A percentile compares a stretch with the other conserved stretches of the same genome.
Evolutionary conservation across 2,113 vertebrate species (phyloP).

Genomic region (Ceuthmochares aereus): DNA sequence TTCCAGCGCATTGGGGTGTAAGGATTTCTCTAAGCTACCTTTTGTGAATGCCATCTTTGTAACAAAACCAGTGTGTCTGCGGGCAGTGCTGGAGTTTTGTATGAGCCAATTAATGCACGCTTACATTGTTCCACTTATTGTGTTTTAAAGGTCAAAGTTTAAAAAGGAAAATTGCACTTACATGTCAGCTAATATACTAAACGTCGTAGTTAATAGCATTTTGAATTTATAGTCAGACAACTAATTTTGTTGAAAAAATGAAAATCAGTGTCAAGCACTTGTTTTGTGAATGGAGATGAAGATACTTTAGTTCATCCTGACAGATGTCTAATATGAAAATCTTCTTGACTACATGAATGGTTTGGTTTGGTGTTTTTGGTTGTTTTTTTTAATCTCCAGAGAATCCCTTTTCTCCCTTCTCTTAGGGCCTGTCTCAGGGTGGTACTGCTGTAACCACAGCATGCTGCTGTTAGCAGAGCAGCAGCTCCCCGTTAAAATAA

Average conservation of each 20-base stretch:
- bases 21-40: not conserved
- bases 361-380: no score
- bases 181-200: not conserved
- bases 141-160: not conserved
- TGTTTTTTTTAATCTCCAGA: no score
- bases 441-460: not conserved
- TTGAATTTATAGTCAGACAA: not conserved
- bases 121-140: not conserved
- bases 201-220: not conserved
- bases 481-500: not conserved
- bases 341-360: not conserved
- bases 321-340: not conserved
- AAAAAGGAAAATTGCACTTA: not conserved
- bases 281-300: not conserved
- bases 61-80: not conserved
- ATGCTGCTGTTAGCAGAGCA: fast-evolving
- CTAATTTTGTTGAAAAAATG: not conserved
- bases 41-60: not conserved
- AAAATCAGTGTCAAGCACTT: not conserved
- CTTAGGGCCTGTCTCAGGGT: fast-evolving
- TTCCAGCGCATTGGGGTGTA: no score
- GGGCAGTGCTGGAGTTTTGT: not conserved
- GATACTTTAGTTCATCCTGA: not conserved
- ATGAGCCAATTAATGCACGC: not conserved
- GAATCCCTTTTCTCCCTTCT: not conserved